Conservation (phyloP, 2,888 invertebrate species). For the Bursaphelenchus okinawaensis region DNA sequence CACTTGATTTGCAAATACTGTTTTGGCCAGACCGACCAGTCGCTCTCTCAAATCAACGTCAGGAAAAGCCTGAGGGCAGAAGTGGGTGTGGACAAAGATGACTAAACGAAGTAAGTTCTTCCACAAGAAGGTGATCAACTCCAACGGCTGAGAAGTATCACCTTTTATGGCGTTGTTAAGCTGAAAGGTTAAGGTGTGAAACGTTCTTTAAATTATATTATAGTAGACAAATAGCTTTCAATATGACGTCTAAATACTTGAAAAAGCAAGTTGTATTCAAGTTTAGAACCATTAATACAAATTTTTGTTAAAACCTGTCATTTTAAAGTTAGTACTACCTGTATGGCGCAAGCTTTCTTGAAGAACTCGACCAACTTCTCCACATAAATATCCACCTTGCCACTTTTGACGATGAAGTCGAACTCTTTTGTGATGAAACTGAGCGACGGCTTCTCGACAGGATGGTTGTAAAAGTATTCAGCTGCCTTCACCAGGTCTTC, state of each 20-base stretch:
- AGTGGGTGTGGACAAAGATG: not conserved
- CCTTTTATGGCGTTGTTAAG: not conserved
- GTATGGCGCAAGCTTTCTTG: not conserved
- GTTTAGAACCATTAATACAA: no score
- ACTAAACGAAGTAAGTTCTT: not conserved
- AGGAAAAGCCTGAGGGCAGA: not conserved
- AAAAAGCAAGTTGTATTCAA: no score
- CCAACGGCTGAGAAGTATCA: not conserved
- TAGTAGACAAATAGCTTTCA: no score
- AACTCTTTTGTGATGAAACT: not conserved
- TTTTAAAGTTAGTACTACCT: no score
- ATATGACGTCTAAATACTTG: no score
- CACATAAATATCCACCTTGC: not conserved
- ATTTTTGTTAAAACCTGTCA: no score
- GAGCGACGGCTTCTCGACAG: not conserved
- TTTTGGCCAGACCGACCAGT: not conserved
- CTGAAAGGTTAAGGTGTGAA: no score
- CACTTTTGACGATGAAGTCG: not conserved
- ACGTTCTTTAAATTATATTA: no score
- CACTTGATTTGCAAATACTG: not conserved
- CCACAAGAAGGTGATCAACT: not conserved
- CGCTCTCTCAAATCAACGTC: not conserved
- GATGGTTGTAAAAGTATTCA: not conserved
- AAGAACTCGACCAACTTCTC: not conserved
- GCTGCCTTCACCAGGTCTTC: not conserved